Evolutionary conservation across 1,140 invertebrate species (phyloP).

Genomic region (Thaumetopoea pityocampa): DNA sequence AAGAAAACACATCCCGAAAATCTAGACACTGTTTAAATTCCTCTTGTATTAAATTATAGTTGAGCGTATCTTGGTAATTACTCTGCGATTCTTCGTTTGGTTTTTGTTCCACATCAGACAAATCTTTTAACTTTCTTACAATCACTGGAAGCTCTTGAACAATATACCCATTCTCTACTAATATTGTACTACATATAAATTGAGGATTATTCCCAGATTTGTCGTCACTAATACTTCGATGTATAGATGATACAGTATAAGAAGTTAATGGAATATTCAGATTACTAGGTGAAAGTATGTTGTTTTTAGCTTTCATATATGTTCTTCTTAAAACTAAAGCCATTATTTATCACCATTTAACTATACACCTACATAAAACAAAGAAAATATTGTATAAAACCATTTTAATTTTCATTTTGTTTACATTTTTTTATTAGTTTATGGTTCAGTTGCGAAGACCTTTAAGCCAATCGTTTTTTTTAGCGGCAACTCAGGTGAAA

Average conservation of each 20-base stretch:
- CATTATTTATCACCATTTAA: no score
- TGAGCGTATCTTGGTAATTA: constrained; percentile 38
- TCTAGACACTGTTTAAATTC: constrained; percentile 66
- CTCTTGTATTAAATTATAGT: constrained; percentile 61
- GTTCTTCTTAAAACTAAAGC: constrained; percentile 48
- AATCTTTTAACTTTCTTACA: constrained; percentile 76
- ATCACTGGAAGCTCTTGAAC: constrained; percentile 84
- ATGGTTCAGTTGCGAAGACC: no score
- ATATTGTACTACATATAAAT: constrained; percentile 71
- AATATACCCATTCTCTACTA: constrained; percentile 81
- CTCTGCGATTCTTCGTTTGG: constrained; percentile 18
- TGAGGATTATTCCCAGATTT: constrained; percentile 38
- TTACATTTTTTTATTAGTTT: no score
- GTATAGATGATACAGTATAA: constrained; percentile 21
- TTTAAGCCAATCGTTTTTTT: no score
- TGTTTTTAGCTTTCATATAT: constrained; percentile 47
- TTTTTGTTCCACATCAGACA: constrained; percentile 34
- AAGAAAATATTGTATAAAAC: no score
- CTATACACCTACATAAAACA: no score
- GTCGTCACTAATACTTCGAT: constrained; percentile 45
- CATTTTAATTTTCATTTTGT: no score
- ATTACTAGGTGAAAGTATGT: constrained; percentile 32
- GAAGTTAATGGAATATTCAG: constrained; percentile 23
- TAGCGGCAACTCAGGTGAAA: no score
- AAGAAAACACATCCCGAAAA: constrained; percentile 60